Percentiles rank a stretch among this genome's conserved stretches.
These are phyloP conservation scores for Doryteuthis pealeii DNA, from an alignment of 1,140 invertebrate species.

Conservation along the genomic window DNA sequence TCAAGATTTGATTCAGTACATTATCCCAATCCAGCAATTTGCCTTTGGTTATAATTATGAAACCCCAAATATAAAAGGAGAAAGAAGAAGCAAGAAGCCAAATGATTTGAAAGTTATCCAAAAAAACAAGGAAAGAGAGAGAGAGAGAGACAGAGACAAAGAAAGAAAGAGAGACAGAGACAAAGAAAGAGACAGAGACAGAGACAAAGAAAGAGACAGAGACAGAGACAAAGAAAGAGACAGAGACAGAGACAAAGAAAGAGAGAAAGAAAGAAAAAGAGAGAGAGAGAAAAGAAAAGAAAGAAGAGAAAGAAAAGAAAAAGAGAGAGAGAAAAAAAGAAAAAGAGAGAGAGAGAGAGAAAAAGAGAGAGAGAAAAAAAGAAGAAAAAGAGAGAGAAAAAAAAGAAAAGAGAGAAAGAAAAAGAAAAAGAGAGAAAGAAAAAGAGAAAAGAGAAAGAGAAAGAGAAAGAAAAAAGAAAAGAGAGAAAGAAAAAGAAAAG, in stretches of 20 bases:
- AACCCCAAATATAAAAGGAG: neutral
- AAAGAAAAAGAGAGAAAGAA: neutral
- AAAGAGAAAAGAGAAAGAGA: neutral
- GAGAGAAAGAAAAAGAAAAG: neutral
- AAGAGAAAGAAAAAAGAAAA: neutral
- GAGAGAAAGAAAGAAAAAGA: neutral
- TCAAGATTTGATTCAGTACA: too few relatives aligned
- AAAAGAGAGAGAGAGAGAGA: neutral
- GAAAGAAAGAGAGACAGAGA: neutral
- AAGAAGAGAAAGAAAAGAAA: neutral
- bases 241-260: too few relatives aligned
- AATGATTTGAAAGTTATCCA: neutral
- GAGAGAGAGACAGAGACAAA: neutral
- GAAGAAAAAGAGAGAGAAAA: neutral
- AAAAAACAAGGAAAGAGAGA: neutral
- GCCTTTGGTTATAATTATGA: too few relatives aligned
- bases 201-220: neutral
- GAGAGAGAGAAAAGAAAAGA: neutral
- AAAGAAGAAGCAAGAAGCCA: neutral
- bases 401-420: neutral
- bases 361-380: neutral
- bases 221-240: neutral
- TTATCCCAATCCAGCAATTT: too few relatives aligned
- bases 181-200: neutral
- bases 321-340: neutral